Conservation (phyloP, 2,888 invertebrate genomes). For the Lomographa bimaculata region DNA sequence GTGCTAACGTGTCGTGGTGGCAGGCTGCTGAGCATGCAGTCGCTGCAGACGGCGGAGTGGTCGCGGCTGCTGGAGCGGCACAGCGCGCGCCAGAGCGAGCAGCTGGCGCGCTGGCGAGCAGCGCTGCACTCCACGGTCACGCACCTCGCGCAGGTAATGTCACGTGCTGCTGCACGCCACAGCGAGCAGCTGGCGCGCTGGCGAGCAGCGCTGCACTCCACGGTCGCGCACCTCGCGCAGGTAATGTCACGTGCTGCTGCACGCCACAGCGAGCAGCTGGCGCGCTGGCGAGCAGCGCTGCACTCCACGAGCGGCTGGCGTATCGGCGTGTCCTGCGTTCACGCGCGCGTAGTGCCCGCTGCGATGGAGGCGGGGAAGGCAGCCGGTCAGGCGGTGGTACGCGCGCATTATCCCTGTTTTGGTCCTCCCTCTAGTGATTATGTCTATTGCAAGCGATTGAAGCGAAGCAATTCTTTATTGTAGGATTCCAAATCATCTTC, state of each 20-base stretch:
- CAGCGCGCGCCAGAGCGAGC: conserved; percentile 90
- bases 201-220: conserved; percentile 89
- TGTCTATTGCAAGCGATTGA: too few species aligned
- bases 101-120: conserved; percentile 92
- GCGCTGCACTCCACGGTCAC: conserved; percentile 88
- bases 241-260: conserved; percentile 63
- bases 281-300: conserved; percentile 91
- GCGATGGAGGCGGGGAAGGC: too few species aligned
- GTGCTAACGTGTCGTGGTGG: too few species aligned
- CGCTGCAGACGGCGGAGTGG: conserved; percentile 92
- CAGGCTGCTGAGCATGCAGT: conserved; percentile 72
- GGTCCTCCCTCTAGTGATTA: too few species aligned
- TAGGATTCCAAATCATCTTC: too few species aligned
- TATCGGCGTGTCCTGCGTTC: conserved; percentile 87
- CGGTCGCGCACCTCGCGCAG: conserved; percentile 89
- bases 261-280: conserved; percentile 84
- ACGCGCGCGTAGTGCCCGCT: conserved; percentile 86
- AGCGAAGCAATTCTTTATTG: too few species aligned
- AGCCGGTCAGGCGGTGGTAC: too few species aligned
- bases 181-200: conserved; percentile 92
- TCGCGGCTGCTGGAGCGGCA: conserved; percentile 90
- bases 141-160: conserved; percentile 88
- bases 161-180: conserved; percentile 70
- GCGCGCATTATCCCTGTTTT: too few species aligned
- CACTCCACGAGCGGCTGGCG: too few species aligned